A percentile compares a stretch with the other conserved stretches of the same genome.
These are phyloP conservation scores for Tetraneura akinire DNA, from an alignment of 1,140 invertebrate genomes.

Conservation along the genomic window DNA sequence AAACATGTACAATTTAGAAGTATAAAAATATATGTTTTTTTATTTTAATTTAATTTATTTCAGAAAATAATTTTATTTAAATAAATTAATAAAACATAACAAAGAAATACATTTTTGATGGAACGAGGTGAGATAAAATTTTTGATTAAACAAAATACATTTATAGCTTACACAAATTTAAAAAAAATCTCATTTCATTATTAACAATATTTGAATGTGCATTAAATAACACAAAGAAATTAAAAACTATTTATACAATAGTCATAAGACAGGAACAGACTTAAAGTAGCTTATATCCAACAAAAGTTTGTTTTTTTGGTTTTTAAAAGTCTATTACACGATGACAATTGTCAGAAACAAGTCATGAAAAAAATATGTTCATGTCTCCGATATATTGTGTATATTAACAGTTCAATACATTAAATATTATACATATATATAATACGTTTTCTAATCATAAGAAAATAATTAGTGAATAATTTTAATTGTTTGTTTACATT, in stretches of 20 bases:
- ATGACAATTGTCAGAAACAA: constrained; percentile 11
- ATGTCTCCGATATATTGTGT: neutral
- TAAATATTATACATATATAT: constrained; percentile 23
- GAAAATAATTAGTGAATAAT: constrained; percentile 27
- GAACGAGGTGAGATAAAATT: neutral
- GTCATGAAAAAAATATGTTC: constrained; percentile 29
- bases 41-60: neutral
- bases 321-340: neutral
- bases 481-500: constrained; percentile 42
- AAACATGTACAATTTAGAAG: neutral
- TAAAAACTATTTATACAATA: constrained; percentile 38
- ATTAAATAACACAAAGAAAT: constrained; percentile 16
- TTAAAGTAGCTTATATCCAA: constrained; percentile 28
- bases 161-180: neutral
- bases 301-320: neutral
- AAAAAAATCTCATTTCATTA: neutral
- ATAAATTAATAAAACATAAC: constrained; percentile 7
- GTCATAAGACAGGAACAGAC: constrained; percentile 39
- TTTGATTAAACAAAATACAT: constrained; percentile 31
- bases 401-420: constrained; percentile 44
- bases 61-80: neutral
- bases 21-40: constrained; percentile 10
- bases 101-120: neutral
- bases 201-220: constrained; percentile 5
- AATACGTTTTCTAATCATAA: constrained; percentile 30